These are phyloP conservation scores for Drosophila baimaii DNA, from an alignment of 1,140 invertebrate genomes.

Conservation along the genomic window DNA sequence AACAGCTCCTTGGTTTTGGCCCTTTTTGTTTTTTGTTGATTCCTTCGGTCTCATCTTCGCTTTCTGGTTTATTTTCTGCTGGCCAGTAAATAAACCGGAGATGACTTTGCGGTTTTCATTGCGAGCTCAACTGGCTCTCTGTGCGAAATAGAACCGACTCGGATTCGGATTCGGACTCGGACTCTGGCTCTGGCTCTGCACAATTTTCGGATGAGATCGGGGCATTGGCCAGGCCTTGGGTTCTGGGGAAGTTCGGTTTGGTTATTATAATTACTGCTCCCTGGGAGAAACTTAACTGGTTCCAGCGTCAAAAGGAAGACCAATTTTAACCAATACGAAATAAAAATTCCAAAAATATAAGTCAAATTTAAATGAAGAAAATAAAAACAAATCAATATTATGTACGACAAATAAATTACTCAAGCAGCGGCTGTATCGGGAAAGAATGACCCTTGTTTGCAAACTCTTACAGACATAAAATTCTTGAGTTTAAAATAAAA, in stretches of 20 bases:
- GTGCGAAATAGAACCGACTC: conserved; percentile 65
- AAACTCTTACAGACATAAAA: no score
- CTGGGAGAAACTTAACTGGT: conserved; percentile 66
- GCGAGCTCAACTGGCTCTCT: conserved; percentile 39
- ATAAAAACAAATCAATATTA: no score
- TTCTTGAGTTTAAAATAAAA: no score
- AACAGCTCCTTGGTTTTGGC: conserved; percentile 15
- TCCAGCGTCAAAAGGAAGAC: no score
- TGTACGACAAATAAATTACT: no score
- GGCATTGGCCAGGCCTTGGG: conserved; percentile 20
- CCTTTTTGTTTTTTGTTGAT: conserved; percentile 42
- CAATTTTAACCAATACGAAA: no score
- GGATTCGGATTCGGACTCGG: background rate
- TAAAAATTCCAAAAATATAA: no score
- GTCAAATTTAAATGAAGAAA: no score
- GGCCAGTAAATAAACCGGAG: conserved; percentile 83
- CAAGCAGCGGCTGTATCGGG: no score
- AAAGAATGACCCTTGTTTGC: no score
- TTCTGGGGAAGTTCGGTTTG: conserved; percentile 41
- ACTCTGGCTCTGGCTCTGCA: conserved; percentile 2
- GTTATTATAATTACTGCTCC: conserved; percentile 78
- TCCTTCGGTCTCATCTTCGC: conserved; percentile 62
- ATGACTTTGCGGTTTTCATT: conserved; percentile 83
- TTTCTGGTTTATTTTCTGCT: conserved; percentile 67
- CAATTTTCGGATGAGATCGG: conserved; percentile 40